Evolutionary conservation across 2,888 invertebrate genomes (phyloP).

Genomic region (Pristionchus entomophagus): DNA sequence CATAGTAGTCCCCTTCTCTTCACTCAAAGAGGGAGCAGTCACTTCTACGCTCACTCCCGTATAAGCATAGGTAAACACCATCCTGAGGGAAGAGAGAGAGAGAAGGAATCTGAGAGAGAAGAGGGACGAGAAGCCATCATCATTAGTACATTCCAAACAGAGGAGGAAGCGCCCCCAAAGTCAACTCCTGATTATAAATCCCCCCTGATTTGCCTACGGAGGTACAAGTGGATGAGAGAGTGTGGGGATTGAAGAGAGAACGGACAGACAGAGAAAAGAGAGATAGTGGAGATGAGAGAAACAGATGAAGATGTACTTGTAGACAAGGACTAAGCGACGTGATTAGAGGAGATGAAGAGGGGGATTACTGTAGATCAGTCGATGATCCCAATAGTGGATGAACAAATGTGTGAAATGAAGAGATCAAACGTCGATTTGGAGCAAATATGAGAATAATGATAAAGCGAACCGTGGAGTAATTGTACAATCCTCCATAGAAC

Average conservation of each 20-base stretch:
- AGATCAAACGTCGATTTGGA: too few relatives aligned
- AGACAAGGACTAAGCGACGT: conserved; percentile 4
- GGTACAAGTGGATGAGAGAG: conserved; percentile 10
- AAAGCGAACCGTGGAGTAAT: conserved; percentile 71
- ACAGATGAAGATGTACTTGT: conserved; percentile 2
- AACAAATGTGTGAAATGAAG: background rate
- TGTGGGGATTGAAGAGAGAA: background rate
- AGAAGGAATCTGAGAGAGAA: background rate
- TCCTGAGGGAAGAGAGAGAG: conserved; percentile 17
- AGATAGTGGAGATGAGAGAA: background rate
- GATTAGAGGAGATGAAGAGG: background rate
- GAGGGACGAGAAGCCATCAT: background rate
- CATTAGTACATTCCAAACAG: conserved; percentile 42
- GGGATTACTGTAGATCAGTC: conserved; percentile 17
- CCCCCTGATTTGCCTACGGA: conserved; percentile 39
- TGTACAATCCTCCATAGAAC: conserved; percentile 74
- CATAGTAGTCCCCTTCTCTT: background rate
- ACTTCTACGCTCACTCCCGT: conserved; percentile 29
- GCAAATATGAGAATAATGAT: background rate
- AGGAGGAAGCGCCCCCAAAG: conserved; percentile 5
- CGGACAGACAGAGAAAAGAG: background rate
- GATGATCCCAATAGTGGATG: background rate
- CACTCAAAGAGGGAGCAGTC: conserved; percentile 26
- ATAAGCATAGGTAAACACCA: conserved; percentile 42
- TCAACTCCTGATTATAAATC: conserved; percentile 28